These are phyloP conservation scores for Umimayanthus kanabou DNA, from an alignment of 92 coral and sea anemone species.

Conservation along the genomic window DNA sequence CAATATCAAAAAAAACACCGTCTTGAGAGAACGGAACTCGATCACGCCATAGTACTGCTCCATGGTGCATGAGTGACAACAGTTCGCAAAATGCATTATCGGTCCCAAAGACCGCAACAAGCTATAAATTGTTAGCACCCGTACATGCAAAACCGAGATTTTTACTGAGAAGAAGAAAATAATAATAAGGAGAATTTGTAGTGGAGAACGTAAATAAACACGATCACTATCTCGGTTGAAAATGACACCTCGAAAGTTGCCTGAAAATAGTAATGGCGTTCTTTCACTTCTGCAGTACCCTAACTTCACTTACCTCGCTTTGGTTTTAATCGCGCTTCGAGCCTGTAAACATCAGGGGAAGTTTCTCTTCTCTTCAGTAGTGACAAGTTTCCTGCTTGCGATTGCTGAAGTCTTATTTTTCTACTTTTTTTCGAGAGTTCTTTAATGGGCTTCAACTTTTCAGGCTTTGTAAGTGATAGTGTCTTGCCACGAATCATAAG, in stretches of 20 bases:
- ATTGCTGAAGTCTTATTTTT: conserved; percentile 80
- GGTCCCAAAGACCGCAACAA: neutral
- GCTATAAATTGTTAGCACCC: neutral
- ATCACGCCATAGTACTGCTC: conserved; percentile 16
- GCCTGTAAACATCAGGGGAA: conserved; percentile 75
- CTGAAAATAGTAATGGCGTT: conserved; percentile 36
- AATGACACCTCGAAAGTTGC: conserved; percentile 14
- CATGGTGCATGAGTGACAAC: neutral
- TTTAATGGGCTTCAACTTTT: conserved; percentile 62
- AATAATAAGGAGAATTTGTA: neutral
- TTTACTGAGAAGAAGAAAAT: neutral
- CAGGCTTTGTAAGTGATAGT: conserved; percentile 67
- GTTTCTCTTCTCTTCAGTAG: conserved; percentile 81
- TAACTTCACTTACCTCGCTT: conserved; percentile 74
- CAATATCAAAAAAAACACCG: neutral
- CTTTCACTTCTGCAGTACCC: conserved; percentile 21
- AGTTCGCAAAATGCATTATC: neutral
- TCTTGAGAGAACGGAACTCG: neutral
- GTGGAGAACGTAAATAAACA: conserved; percentile 19
- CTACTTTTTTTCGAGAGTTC: conserved; percentile 82
- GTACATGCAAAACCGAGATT: neutral
- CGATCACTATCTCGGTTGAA: conserved; percentile 12
- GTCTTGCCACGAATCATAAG: conserved; percentile 80
- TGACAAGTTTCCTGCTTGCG: conserved; percentile 78
- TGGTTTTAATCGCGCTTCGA: conserved; percentile 77